A percentile compares a stretch with the other conserved stretches of the same genome.
Evolutionary conservation across 2,888 invertebrate genomes (phyloP).

Genomic region (Xestia ashworthii): DNA sequence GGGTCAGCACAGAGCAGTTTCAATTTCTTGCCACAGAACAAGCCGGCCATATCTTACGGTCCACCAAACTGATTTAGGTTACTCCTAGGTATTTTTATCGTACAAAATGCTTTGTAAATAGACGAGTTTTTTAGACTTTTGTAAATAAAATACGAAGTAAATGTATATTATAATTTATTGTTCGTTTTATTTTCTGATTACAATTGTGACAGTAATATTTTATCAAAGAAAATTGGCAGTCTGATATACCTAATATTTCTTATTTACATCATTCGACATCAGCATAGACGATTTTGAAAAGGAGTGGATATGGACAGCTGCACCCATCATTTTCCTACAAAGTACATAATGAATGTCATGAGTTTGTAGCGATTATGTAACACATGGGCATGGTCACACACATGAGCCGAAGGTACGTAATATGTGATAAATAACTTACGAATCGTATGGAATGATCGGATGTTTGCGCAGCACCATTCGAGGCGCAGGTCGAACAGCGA

Average conservation of each 20-base stretch:
- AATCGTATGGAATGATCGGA: slow-evolving; percentile 79
- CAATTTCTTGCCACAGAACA: slow-evolving; percentile 81
- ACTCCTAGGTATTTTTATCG: slow-evolving; percentile 52
- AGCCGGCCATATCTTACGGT: slow-evolving; percentile 82
- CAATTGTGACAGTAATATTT: slow-evolving; percentile 1
- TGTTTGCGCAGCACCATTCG: slow-evolving; percentile 74
- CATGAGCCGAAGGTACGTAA: slow-evolving; percentile 29
- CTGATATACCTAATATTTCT: not conserved
- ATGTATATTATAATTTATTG: slow-evolving; percentile 45
- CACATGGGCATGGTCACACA: slow-evolving; percentile 11
- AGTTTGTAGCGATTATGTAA: slow-evolving; percentile 42
- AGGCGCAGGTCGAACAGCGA: slow-evolving; percentile 35
- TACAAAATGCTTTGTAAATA: slow-evolving; percentile 69
- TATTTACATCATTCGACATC: slow-evolving; percentile 66
- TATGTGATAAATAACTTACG: slow-evolving; percentile 73
- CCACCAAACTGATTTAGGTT: slow-evolving; percentile 76
- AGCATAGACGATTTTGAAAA: slow-evolving; percentile 78
- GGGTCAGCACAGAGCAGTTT: slow-evolving; percentile 65
- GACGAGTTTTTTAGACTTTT: slow-evolving; percentile 62
- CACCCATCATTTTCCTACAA: slow-evolving; percentile 69
- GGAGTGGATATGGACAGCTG: slow-evolving; percentile 71
- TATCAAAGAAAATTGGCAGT: not conserved
- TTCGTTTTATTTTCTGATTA: slow-evolving; percentile 54
- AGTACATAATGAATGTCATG: slow-evolving; percentile 46
- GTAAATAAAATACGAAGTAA: slow-evolving; percentile 72